Percentiles rank a stretch among this genome's conserved stretches.
Conservation (phyloP, 1,140 invertebrate genomes). For the Brachionus plicatilis region DNA sequence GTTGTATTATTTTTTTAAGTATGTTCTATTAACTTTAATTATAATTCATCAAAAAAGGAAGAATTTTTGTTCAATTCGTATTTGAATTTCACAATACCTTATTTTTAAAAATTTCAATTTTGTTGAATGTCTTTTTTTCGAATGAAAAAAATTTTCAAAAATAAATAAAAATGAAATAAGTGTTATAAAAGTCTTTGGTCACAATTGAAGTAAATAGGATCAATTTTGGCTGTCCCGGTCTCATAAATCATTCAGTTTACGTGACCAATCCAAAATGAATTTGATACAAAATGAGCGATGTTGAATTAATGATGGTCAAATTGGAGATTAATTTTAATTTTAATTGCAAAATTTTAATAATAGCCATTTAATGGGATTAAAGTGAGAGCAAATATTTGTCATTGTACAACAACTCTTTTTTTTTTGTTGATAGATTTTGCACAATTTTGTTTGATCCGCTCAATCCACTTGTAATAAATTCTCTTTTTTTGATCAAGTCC, state of each 20-base stretch:
- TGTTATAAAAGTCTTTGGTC: no score
- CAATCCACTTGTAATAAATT: background rate
- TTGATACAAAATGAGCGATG: background rate
- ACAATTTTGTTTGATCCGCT: background rate
- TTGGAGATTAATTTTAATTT: background rate
- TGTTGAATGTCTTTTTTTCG: no score
- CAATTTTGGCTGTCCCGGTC: background rate
- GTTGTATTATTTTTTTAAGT: no score
- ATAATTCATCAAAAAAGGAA: no score
- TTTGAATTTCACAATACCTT: no score
- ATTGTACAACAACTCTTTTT: background rate
- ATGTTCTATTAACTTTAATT: no score
- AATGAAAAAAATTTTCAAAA: no score
- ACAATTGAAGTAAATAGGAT: no score
- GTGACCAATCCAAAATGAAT: background rate
- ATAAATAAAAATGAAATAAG: no score
- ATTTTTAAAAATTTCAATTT: no score
- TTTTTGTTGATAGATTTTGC: background rate
- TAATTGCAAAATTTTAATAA: background rate
- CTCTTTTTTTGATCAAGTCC: background rate
- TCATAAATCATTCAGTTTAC: background rate
- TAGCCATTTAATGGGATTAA: background rate
- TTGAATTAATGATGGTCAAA: background rate
- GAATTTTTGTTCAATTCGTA: no score
- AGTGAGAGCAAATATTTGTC: background rate